Evolutionary conservation across 2,113 vertebrate genomes (phyloP).

Genomic region (Rhea pennata): DNA sequence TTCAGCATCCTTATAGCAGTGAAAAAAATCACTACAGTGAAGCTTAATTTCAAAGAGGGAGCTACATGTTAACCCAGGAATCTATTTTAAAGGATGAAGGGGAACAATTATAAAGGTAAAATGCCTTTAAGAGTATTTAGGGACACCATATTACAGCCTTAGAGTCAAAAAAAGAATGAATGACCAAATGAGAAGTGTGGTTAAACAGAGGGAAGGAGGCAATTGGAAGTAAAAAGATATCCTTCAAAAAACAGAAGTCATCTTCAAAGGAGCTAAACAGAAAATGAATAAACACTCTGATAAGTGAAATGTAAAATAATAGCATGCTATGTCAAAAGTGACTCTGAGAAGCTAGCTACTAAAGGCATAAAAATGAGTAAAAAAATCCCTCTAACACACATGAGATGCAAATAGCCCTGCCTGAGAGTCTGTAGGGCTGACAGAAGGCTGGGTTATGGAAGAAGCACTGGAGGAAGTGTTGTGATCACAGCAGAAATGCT

Average conservation of each 20-base stretch:
- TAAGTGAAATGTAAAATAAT: background rate
- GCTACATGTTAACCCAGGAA: background rate
- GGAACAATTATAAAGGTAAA: background rate
- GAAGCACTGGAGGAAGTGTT: background rate
- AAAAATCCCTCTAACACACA: background rate
- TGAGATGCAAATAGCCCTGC: background rate
- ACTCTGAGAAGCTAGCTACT: background rate
- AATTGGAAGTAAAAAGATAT: background rate
- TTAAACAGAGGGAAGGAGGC: background rate
- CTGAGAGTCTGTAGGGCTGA: background rate
- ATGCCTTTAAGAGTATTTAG: background rate
- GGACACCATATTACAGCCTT: background rate
- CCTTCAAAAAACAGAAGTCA: background rate
- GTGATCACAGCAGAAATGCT: background rate
- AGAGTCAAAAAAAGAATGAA: background rate
- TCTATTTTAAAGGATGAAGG: background rate
- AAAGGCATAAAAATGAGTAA: background rate
- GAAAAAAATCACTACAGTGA: background rate
- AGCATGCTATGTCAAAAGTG: background rate
- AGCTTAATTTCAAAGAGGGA: background rate
- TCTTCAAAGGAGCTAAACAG: background rate
- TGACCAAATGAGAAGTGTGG: background rate
- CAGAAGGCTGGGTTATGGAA: background rate
- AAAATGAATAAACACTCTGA: background rate
- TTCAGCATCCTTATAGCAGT: background rate